phyloP scores from a whole-genome alignment of 1,140 invertebrate species.

The Orussus abietinus region DNA sequence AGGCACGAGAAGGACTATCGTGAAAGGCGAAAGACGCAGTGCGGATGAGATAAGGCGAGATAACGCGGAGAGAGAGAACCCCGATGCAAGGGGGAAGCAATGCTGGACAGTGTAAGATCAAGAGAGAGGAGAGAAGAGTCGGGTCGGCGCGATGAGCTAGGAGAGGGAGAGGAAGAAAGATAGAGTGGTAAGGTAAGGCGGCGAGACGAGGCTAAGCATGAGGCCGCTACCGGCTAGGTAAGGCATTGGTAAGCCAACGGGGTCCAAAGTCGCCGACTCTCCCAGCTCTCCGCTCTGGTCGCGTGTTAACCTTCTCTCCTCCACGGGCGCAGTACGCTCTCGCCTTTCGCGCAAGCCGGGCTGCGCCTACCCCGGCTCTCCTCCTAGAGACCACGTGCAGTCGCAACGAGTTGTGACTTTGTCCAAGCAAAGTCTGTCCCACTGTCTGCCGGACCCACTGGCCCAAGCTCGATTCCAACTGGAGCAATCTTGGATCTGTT shows the following conservation, averaged over 20 bases:
- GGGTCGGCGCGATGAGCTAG: too few relatives aligned
- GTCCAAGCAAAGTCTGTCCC: too few relatives aligned
- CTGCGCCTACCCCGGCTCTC: slow-evolving; percentile 36
- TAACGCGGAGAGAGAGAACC: slow-evolving; percentile 23
- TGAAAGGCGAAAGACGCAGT: too few relatives aligned
- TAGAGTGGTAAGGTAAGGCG: slow-evolving; percentile 6
- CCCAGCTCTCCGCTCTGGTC: slow-evolving; percentile 19
- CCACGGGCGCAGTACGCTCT: slow-evolving; percentile 39
- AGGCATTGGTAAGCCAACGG: slow-evolving; percentile 35
- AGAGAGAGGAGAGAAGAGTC: too few relatives aligned
- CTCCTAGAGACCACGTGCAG: slow-evolving; percentile 37
- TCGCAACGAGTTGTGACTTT: too few relatives aligned
- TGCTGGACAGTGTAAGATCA: too few relatives aligned
- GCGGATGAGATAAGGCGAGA: slow-evolving; percentile 26
- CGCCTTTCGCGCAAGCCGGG: slow-evolving; percentile 46
- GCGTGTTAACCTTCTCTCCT: slow-evolving; percentile 38
- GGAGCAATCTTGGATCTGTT: too few relatives aligned
- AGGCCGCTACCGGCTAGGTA: slow-evolving; percentile 29
- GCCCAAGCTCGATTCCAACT: too few relatives aligned
- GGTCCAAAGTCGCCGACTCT: slow-evolving; percentile 29
- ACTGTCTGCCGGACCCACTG: too few relatives aligned
- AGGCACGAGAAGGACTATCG: too few relatives aligned
- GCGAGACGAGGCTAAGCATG: slow-evolving; percentile 13
- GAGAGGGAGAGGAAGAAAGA: slow-evolving; percentile 14
- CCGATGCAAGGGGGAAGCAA: too few relatives aligned